These are phyloP conservation scores for Heliothis virescens DNA, from an alignment of 1,140 invertebrate species.

Conservation along the genomic window DNA sequence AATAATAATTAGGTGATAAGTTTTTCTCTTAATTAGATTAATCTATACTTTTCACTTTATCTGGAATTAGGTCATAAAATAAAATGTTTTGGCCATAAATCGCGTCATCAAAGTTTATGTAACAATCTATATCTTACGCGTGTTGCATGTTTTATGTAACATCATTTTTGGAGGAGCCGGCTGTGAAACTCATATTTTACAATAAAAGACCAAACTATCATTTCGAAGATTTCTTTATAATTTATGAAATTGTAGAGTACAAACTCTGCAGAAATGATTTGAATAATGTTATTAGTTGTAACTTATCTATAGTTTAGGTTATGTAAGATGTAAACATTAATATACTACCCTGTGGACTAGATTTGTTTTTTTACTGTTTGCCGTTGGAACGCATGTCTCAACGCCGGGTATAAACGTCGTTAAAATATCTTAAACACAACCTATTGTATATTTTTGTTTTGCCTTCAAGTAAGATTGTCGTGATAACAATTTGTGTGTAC, in stretches of 20 bases:
- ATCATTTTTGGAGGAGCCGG: too few species aligned
- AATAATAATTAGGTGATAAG: too few species aligned
- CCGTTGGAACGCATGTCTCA: too few species aligned
- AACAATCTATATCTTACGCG: too few species aligned
- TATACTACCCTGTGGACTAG: too few species aligned
- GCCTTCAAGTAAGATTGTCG: neutral
- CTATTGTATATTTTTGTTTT: neutral
- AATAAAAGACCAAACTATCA: neutral
- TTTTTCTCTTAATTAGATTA: too few species aligned
- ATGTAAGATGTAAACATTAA: neutral
- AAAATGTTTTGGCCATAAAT: neutral
- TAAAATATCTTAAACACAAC: neutral
- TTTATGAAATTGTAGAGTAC: neutral
- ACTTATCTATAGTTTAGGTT: slow-evolving; percentile 16
- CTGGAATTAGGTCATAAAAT: neutral
- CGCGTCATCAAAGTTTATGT: too few species aligned
- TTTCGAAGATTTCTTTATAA: slow-evolving; percentile 21
- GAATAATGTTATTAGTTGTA: slow-evolving; percentile 25
- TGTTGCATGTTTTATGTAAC: too few species aligned
- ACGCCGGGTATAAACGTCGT: too few species aligned
- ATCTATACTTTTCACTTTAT: too few species aligned
- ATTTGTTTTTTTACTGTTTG: too few species aligned
- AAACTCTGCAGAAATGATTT: neutral
- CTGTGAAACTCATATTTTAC: neutral
- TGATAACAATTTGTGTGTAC: slow-evolving; percentile 1